Conservation (phyloP, 2,888 invertebrate species). For the Mesorhabditis belari region DNA sequence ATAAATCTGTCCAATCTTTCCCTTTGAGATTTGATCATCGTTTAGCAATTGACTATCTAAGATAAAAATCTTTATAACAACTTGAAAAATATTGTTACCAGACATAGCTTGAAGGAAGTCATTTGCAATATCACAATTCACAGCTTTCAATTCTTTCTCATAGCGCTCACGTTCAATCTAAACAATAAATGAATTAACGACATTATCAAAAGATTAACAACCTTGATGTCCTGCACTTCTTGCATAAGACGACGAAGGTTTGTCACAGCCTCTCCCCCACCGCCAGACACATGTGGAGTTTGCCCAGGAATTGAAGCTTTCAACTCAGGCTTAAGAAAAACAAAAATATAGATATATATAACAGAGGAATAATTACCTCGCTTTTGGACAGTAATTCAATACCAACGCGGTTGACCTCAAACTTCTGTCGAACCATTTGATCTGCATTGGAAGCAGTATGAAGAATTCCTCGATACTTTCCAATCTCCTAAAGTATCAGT, state of each 20-base stretch:
- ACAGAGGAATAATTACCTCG: constrained; percentile 6
- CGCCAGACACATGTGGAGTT: constrained; percentile 32
- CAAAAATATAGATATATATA: too few relatives aligned
- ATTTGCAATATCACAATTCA: constrained; percentile 57
- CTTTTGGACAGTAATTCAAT: constrained; percentile 69
- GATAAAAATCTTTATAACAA: background rate
- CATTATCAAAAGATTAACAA: constrained; percentile 59
- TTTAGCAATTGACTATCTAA: constrained; percentile 29
- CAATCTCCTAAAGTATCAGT: constrained; percentile 64
- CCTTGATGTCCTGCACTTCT: constrained; percentile 59
- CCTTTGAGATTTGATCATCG: constrained; percentile 50
- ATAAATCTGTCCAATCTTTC: constrained; percentile 69
- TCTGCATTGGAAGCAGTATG: constrained; percentile 78
- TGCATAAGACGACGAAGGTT: constrained; percentile 71
- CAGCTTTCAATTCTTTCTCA: constrained; percentile 24
- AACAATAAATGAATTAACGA: background rate
- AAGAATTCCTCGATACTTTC: constrained; percentile 83
- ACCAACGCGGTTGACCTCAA: constrained; percentile 69
- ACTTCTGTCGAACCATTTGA: constrained; percentile 78
- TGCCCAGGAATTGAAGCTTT: constrained; percentile 66
- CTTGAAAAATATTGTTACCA: constrained; percentile 62
- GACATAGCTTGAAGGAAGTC: constrained; percentile 71
- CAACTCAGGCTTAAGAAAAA: constrained; percentile 61
- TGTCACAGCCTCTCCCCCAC: constrained; percentile 61
- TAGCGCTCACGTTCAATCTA: background rate